Conservation (phyloP, 1,140 invertebrate genomes). For the Pachypeltis micranthus region DNA sequence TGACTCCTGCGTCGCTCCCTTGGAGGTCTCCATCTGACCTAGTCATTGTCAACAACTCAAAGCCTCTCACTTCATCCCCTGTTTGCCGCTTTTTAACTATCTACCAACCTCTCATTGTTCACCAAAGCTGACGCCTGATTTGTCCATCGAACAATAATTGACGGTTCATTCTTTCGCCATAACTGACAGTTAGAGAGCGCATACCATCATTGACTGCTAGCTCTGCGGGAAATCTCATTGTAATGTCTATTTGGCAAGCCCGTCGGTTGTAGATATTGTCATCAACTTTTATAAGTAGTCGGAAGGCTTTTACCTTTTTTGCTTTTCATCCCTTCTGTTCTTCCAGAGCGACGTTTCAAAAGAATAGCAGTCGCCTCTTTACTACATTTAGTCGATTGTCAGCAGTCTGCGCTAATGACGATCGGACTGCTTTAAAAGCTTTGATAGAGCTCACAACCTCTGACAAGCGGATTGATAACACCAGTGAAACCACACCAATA, state of each 20-base stretch:
- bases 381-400: too few relatives aligned
- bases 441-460: too few relatives aligned
- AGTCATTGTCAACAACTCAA: slow-evolving; percentile 8
- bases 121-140: slow-evolving; percentile 1
- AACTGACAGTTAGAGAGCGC: slow-evolving; percentile 5
- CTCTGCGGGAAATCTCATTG: not conserved
- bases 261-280: slow-evolving; percentile 1
- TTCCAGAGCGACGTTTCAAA: too few relatives aligned
- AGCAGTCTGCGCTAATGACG: too few relatives aligned
- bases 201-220: slow-evolving; percentile 4
- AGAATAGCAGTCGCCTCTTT: too few relatives aligned
- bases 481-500: too few relatives aligned
- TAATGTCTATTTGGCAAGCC: slow-evolving; percentile 1
- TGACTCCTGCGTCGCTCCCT: not conserved
- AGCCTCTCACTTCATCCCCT: not conserved
- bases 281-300: slow-evolving; percentile 13
- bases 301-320: slow-evolving; percentile 9
- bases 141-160: slow-evolving; percentile 5
- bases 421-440: too few relatives aligned
- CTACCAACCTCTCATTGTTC: slow-evolving; percentile 6
- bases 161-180: slow-evolving; percentile 8
- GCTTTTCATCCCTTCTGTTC: slow-evolving; percentile 2
- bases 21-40: slow-evolving; percentile 5
- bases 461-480: too few relatives aligned
- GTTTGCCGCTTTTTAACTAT: slow-evolving; percentile 9